A percentile compares a stretch with the other conserved stretches of the same genome.
phyloP scores from a whole-genome alignment of 92 coral and sea anemone species.

The Diadumene lineata region DNA sequence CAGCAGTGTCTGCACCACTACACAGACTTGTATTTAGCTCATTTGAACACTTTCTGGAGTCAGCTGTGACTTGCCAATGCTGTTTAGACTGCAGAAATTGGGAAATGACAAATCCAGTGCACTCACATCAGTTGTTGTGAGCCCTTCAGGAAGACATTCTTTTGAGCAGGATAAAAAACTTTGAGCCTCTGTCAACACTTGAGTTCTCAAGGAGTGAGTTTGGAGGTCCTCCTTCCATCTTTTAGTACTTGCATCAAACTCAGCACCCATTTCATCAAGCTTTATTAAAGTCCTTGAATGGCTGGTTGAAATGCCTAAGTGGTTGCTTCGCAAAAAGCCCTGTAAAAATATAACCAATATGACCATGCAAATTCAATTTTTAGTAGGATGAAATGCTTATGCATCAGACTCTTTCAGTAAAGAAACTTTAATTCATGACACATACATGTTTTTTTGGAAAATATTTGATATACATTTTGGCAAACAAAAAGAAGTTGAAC shows the following conservation, averaged over 20 bases:
- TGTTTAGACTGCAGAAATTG: background rate
- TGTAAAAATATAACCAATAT: no score
- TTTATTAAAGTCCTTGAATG: constrained; percentile 51
- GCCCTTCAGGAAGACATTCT: background rate
- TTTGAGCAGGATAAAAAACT: background rate
- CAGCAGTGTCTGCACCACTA: background rate
- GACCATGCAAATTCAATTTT: no score
- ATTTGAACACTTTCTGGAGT: background rate
- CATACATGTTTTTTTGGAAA: no score
- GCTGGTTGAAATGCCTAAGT: constrained; percentile 38
- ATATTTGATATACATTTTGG: no score
- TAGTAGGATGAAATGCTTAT: no score
- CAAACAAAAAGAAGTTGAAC: no score
- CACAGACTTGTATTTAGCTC: background rate
- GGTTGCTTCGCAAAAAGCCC: constrained; percentile 17
- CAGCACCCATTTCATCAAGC: constrained; percentile 59
- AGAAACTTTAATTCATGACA: no score
- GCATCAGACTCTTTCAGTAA: no score
- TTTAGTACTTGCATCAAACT: constrained; percentile 35
- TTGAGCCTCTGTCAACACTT: constrained; percentile 22
- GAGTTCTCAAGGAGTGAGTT: constrained; percentile 28
- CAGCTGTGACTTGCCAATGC: background rate
- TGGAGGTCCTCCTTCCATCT: constrained; percentile 53
- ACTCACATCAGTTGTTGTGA: background rate
- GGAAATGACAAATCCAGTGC: background rate